phyloP scores from a whole-genome alignment of 2,797 vertebrate species.

The Florisuga fusca region DNA sequence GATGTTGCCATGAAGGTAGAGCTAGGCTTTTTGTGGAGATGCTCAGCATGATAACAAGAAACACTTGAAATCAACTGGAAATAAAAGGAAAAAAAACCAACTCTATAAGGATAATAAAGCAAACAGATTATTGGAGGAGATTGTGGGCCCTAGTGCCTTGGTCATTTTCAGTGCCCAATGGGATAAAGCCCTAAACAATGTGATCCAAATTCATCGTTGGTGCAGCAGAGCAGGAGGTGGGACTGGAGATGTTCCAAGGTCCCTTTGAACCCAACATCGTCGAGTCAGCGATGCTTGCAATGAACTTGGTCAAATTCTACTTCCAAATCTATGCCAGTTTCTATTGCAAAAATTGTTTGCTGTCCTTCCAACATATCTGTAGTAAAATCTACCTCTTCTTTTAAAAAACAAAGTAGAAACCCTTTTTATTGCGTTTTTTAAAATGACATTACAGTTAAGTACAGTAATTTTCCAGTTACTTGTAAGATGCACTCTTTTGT shows the following conservation, averaged over 20 bases:
- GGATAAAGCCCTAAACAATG: not conserved
- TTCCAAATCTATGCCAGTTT: not conserved
- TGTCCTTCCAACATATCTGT: not conserved
- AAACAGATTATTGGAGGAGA: not conserved
- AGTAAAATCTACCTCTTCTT: not conserved
- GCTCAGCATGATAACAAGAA: not conserved
- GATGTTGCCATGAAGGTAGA: not conserved
- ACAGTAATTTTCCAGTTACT: not conserved
- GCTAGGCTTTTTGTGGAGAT: not conserved
- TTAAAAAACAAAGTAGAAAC: not conserved
- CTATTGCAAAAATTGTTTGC: not conserved
- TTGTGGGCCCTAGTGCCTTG: not conserved
- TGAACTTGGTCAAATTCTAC: not conserved
- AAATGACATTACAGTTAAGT: not conserved
- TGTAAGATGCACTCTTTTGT: not conserved
- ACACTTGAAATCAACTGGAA: not conserved
- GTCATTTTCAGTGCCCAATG: not conserved
- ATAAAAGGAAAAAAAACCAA: not conserved
- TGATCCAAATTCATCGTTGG: not conserved
- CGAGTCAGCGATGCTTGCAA: not conserved
- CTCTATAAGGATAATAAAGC: not conserved
- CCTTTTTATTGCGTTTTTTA: not conserved
- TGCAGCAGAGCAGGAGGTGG: not conserved
- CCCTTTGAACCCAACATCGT: not conserved
- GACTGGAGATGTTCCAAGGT: not conserved